Conservation (phyloP, 2,797 vertebrate species). For the Crocodylus rhombifer region DNA sequence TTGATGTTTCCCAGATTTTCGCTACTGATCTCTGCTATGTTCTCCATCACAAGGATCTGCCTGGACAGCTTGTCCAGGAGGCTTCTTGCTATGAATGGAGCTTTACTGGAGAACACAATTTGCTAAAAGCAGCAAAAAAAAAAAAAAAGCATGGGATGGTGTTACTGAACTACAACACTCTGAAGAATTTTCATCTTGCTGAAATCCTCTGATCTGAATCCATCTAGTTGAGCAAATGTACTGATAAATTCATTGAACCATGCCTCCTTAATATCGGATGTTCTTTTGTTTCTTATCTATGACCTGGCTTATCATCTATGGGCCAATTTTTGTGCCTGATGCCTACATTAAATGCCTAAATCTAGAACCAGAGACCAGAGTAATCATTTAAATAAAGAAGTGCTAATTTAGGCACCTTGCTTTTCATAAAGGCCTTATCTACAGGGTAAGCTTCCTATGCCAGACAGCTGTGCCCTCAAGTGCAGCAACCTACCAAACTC, state of each 20-base stretch:
- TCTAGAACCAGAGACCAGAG: neutral
- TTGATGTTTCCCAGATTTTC: constrained; percentile 87
- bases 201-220: neutral
- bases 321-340: neutral
- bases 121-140: constrained; percentile 75
- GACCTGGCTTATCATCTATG: neutral
- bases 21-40: constrained; percentile 88
- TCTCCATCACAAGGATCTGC: constrained; percentile 90
- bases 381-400: neutral
- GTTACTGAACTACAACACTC: neutral
- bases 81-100: constrained; percentile 83
- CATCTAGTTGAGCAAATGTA: neutral
- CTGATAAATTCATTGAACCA: neutral
- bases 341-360: neutral
- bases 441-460: too few species aligned
- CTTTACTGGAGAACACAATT: constrained; percentile 87
- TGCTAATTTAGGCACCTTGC: neutral
- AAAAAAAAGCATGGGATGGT: constrained; percentile 17
- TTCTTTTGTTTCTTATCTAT: neutral
- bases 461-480: too few species aligned
- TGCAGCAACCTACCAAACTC: too few species aligned
- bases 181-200: neutral
- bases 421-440: neutral
- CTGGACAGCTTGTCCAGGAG: constrained; percentile 90
- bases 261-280: neutral